Evolutionary conservation across 2,888 invertebrate genomes (phyloP).

Genomic region (Perdita meconis): DNA sequence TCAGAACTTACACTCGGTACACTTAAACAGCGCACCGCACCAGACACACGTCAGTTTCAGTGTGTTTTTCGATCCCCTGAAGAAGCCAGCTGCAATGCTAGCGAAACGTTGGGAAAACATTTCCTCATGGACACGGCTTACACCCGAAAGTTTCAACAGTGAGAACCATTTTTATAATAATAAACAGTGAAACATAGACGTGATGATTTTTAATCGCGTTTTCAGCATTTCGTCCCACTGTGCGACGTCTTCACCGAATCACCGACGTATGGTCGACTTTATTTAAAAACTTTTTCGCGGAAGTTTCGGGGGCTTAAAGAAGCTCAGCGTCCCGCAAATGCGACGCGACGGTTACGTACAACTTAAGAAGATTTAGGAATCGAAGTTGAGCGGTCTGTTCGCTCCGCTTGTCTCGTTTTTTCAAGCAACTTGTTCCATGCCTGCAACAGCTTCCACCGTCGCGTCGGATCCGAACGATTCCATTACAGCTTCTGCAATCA

Average conservation of each 20-base stretch:
- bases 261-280: conserved; percentile 37
- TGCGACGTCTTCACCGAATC: neutral
- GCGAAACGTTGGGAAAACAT: too few species aligned
- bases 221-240: neutral
- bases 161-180: too few species aligned
- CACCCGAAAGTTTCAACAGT: too few species aligned
- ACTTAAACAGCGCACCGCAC: too few species aligned
- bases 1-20: too few species aligned
- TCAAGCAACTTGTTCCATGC: conserved; percentile 7
- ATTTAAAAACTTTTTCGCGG: conserved; percentile 60
- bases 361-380: conserved; percentile 64
- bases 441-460: conserved; percentile 22
- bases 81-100: too few species aligned
- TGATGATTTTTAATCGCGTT: too few species aligned
- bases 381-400: conserved; percentile 23
- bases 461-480: neutral
- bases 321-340: conserved; percentile 63
- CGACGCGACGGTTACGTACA: conserved; percentile 59
- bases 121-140: too few species aligned
- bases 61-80: too few species aligned
- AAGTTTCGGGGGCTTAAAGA: conserved; percentile 50
- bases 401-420: conserved; percentile 20
- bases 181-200: too few species aligned
- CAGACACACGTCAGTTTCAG: too few species aligned
- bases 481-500: conserved; percentile 14